Base-by-base conservation (phyloP, 2,113 vertebrate genomes). In the Grammomys dolichurus region DNA sequence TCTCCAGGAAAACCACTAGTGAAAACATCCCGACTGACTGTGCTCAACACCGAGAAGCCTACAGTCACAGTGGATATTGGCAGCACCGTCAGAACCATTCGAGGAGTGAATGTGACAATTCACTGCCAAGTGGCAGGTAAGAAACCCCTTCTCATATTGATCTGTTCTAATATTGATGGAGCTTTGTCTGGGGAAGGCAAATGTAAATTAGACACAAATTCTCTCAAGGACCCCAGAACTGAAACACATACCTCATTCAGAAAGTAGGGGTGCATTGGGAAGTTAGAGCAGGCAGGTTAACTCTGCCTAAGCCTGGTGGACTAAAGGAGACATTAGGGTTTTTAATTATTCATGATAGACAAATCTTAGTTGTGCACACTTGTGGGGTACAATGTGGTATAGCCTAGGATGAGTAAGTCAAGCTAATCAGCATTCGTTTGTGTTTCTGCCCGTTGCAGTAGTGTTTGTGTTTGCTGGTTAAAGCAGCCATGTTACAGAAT, bases 121-220 rank as follows among this genome's bases (percentile, higher is more conserved):
- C 98, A 92, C 97, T 99, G 99, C 96, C 99, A 99, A 82, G 98
- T 98, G 22, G 98, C 98, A 98, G 99, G 99, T 99, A 87, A 98
- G 98, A 96, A 95, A 87, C 75, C 28, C n/a, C 28, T 26, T 85
- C 40, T 5, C 51, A 6, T 24, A 36, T 75, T 87, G 33, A 3
- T 63, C 48, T 65, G 14, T 46, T 91, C 54, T 56, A 0, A 20
- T 70, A 72, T 31, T 87, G 92, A 51, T 24, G 36, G 54, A 72
- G 12, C 24, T 5, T 43, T 67, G 12, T 22, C 14, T 60, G 54
- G 58, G n/a, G 22, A 19, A 16, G 36, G 9, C 51, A 81, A 60
- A 85, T 70, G 67, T 33, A 87, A 65, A 84, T 67, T 19, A 82
- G 51, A 48, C 24, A 81, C n/a, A 54, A 5, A 48, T 81, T 91